Evolutionary conservation across 2,797 vertebrate genomes (phyloP).

Genomic region (Eulemur mongoz): DNA sequence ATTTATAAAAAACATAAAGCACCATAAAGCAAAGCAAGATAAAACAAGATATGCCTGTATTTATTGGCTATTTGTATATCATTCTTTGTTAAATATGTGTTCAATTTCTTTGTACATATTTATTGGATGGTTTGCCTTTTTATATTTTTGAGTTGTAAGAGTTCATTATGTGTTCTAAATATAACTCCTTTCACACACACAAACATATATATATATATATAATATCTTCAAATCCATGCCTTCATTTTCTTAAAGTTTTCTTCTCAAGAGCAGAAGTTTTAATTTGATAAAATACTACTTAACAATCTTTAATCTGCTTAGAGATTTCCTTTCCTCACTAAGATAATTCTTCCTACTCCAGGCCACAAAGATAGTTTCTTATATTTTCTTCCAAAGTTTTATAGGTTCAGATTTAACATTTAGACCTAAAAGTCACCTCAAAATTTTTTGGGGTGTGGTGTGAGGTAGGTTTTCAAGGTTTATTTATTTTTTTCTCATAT

Average conservation of each 20-base stretch:
- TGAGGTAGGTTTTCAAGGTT: neutral
- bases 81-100: neutral
- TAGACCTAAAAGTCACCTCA: neutral
- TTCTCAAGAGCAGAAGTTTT: neutral
- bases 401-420: neutral
- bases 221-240: neutral
- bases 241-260: neutral
- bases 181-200: neutral
- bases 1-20: neutral
- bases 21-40: neutral
- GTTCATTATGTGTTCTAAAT: neutral
- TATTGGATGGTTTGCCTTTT: neutral
- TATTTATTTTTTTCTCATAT: neutral
- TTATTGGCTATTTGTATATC: neutral
- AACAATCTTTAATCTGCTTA: neutral
- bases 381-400: neutral
- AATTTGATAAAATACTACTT: neutral
- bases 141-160: neutral
- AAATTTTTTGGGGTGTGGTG: neutral
- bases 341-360: neutral
- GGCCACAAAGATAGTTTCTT: neutral
- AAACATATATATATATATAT: neutral
- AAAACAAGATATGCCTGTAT: neutral
- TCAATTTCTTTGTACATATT: neutral
- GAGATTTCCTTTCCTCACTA: neutral